These are phyloP conservation scores for Apis laboriosa DNA, from an alignment of 1,140 invertebrate genomes.

Conservation along the genomic window DNA sequence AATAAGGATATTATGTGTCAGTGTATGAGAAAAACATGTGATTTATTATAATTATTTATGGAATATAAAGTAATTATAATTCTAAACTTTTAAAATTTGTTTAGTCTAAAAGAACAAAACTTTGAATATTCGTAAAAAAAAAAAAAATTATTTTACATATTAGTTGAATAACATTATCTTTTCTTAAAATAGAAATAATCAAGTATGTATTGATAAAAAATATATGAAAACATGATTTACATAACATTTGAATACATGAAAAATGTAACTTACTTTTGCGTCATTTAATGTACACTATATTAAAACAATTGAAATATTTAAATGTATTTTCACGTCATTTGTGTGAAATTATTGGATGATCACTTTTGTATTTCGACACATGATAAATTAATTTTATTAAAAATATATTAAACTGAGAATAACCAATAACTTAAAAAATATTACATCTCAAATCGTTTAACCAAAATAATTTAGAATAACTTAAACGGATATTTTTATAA, in stretches of 20 bases:
- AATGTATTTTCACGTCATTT: slow-evolving; percentile 7
- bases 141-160: neutral
- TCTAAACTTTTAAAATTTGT: too few relatives aligned
- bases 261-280: slow-evolving; percentile 29
- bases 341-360: neutral
- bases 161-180: neutral
- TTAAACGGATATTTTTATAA: too few relatives aligned
- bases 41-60: neutral
- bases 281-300: slow-evolving; percentile 4
- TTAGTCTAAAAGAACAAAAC: neutral
- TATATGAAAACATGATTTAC: neutral
- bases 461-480: neutral
- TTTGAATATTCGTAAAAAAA: neutral
- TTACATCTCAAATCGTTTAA: too few relatives aligned
- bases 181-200: neutral
- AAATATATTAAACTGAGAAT: neutral
- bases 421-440: too few relatives aligned
- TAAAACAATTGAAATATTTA: neutral
- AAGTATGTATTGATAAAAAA: neutral
- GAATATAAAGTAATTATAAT: too few relatives aligned
- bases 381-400: neutral
- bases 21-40: neutral
- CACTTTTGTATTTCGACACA: neutral
- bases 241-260: slow-evolving; percentile 8
- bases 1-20: slow-evolving; percentile 58